Evolutionary conservation across 2,113 vertebrate genomes (phyloP), one percentile per base, ranked within the genome.

Genomic region (Australoheros scitulus): DNA sequence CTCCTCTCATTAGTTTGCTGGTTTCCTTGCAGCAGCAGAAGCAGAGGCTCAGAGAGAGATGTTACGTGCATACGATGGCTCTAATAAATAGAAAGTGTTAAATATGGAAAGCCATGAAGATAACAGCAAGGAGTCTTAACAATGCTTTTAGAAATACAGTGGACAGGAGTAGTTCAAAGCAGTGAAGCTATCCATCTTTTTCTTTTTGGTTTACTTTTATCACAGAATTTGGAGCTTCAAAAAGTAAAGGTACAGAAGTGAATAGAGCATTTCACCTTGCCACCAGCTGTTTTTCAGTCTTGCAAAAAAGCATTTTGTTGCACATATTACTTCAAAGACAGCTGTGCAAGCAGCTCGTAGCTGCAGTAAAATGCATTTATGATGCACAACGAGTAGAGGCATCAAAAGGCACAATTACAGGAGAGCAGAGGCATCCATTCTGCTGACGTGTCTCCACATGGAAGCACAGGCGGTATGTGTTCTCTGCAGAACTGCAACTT

Each of bases 1-100:
- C 55, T 55, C 36, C 50, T 32, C 61, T 89, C 81, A 70, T 92
- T 94, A 92, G 88, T 85, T 78, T 82, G 41, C 84, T 88, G 80
- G 59, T 80, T 88, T 22, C 77, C 65, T 41, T 80, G 38, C 78
- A 81, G 64, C 64, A 52, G 65, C 78, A 76, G 26, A 61, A 14
- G 74, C 80, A 18, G 56, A 79, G 57, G 83, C 83, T 89, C 76
- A 75, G 85, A 85, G 38, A 77, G 61, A 55, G 74, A 90, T 83
- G 79, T 64, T 84, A 70, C 26, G 52, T 56, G 36, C 83, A 79
- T 84, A 88, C 82, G 87, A 88, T 38, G 52, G 22, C 76, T 81
- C 24, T 15, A 58, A 87, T 86, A 78, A 86, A 80, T 61, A 65
- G 7, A 65, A 79, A 50, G 41, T 79, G 61, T 88, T 91, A 68